Base-by-base conservation (phyloP, 2,888 invertebrate species). In the Chouioia cunea region DNA sequence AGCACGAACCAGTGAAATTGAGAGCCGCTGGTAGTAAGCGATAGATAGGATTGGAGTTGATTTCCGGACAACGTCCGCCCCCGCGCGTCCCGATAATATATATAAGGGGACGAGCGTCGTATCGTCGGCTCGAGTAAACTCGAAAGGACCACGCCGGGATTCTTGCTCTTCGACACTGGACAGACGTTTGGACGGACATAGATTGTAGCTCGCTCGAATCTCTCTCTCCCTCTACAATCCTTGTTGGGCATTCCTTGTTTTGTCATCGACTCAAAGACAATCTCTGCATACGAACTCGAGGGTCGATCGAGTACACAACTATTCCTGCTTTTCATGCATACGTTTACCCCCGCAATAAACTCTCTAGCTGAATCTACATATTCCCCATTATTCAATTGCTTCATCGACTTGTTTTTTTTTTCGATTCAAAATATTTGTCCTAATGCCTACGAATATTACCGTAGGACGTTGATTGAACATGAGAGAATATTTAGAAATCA, bases 241-340 rank as follows among this genome's bases (percentile, higher is more conserved):
- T 36, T 10, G 36, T 36, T 64, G 59, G 65, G 63, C 69, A 77
- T 75, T 76, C 76, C 76, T 75, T 77, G 79, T 82, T 83, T 83
- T 82, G 83, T 83, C 83, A 82, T 82, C 83, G 81, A 78, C 80
- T 82, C 79, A 80, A 80, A 78, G 79, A 79, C 80, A 81, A 82
- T 82, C 79, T 79, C 20, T 69, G 64, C 69, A 64, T 59, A 27
- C 27, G 74, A 77, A 77, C 74, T 77, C 18, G 76, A 75, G 74
- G 76, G 75, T 75, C 74, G 73, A 74, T 67, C 73, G 75, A 73
- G 77, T 77, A 78, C 77, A 76, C 78, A 75, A 73, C 75, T 73
- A 77, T 27, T 36, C 72, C 71, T 52, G 67, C 65, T 67, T 4
- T 27, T 23, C 27, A 53, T 23, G n/a, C 53, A 53, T 22, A 52